A percentile compares a stretch with the other conserved stretches of the same genome.
Evolutionary conservation across 1,140 invertebrate genomes (phyloP).

Genomic region (Drosophila bocqueti): DNA sequence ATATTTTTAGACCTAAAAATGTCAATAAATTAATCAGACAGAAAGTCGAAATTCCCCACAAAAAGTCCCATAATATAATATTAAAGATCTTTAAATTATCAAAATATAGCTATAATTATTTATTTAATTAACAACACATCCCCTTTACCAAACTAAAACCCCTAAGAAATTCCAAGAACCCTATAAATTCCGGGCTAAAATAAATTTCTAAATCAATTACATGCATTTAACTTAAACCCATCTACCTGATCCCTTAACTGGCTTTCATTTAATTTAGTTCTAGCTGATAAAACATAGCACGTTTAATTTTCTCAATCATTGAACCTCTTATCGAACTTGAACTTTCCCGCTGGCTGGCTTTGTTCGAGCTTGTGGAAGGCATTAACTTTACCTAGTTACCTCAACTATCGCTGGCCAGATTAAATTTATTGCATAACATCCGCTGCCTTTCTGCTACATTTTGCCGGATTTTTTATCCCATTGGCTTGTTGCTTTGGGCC

Average conservation of each 20-base stretch:
- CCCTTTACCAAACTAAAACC: rapidly evolving
- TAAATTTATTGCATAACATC: conserved; percentile 39
- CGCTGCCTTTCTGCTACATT: conserved; percentile 3
- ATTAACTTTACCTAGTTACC: conserved; percentile 30
- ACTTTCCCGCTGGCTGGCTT: not conserved
- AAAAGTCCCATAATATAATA: too few relatives aligned
- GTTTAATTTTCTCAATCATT: conserved; percentile 2
- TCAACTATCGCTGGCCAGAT: conserved; percentile 45
- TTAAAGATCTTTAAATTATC: too few relatives aligned
- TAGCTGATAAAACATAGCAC: not conserved
- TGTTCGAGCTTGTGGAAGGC: conserved; percentile 10
- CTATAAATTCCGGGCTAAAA: not conserved
- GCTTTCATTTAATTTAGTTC: conserved; percentile 1
- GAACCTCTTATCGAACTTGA: conserved; percentile 14
- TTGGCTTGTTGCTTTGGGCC: conserved; percentile 53
- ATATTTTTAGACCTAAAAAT: too few relatives aligned
- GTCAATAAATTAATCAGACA: too few relatives aligned
- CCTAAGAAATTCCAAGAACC: too few relatives aligned
- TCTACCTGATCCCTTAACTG: conserved; percentile 2
- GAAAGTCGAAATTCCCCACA: too few relatives aligned
- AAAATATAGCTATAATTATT: too few relatives aligned
- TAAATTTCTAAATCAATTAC: not conserved
- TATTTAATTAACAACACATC: not conserved
- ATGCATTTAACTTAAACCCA: not conserved
- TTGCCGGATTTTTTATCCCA: conserved; percentile 26